Conservation (phyloP, 2,888 invertebrate species). For the Yponomeuta sedellus region DNA sequence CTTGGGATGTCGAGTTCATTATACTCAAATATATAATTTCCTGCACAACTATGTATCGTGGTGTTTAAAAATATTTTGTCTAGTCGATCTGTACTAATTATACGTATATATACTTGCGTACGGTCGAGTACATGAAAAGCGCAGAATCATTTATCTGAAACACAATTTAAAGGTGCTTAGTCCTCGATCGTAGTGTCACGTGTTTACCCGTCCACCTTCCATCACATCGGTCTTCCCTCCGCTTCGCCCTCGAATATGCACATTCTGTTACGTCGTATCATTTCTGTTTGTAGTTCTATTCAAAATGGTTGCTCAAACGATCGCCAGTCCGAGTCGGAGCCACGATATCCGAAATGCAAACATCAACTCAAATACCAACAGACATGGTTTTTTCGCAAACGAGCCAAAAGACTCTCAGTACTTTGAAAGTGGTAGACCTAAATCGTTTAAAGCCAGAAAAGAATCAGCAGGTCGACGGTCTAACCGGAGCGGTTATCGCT, state of each 20-base stretch:
- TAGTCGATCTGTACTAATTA: no score
- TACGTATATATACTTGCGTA: not conserved
- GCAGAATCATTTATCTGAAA: not conserved
- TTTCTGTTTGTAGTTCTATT: conserved; percentile 76
- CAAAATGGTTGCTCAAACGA: conserved; percentile 76
- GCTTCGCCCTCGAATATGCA: conserved; percentile 64
- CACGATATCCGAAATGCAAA: conserved; percentile 68
- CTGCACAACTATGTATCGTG: no score
- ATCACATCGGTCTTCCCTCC: conserved; percentile 24
- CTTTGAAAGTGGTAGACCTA: conserved; percentile 73
- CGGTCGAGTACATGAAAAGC: not conserved
- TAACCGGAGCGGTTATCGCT: conserved; percentile 55
- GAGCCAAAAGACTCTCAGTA: conserved; percentile 67
- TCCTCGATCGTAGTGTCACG: conserved; percentile 16
- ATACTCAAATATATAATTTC: no score
- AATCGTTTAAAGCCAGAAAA: conserved; percentile 69
- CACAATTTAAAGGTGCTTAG: not conserved
- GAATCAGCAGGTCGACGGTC: conserved; percentile 56
- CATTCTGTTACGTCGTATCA: conserved; percentile 75
- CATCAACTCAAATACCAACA: conserved; percentile 63
- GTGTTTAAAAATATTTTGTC: no score
- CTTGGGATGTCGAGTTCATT: no score
- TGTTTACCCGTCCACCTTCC: conserved; percentile 10
- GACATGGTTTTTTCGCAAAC: conserved; percentile 75
- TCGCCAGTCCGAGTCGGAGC: conserved; percentile 72